Evolutionary conservation across 2,113 vertebrate species (phyloP).

Genomic region (Oxygymnocypris stewartii): DNA sequence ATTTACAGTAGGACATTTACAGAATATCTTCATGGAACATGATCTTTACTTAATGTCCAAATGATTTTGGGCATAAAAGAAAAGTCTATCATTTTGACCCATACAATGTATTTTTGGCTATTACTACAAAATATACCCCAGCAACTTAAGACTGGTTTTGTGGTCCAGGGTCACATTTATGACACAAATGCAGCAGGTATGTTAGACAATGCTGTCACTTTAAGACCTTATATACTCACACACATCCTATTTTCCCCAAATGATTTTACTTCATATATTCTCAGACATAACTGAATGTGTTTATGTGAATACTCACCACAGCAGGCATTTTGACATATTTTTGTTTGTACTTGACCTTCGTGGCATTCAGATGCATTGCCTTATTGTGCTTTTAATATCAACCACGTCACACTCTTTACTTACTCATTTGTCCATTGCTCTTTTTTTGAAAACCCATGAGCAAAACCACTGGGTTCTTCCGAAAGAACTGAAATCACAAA

Average conservation of each 20-base stretch:
- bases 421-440: not conserved
- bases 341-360: not conserved
- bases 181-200: not conserved
- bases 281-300: not conserved
- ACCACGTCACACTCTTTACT: not conserved
- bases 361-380: not conserved
- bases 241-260: not conserved
- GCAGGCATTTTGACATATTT: not conserved
- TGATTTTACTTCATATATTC: not conserved
- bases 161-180: too few species aligned
- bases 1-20: too few species aligned
- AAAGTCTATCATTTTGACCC: too few species aligned
- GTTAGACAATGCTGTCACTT: not conserved
- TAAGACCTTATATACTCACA: not conserved
- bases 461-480: not conserved
- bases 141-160: too few species aligned
- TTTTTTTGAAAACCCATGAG: too few species aligned
- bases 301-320: not conserved
- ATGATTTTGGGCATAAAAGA: too few species aligned
- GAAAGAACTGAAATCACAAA: not conserved
- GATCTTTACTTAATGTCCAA: too few species aligned
- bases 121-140: too few species aligned
- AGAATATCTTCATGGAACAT: too few species aligned
- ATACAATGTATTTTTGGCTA: too few species aligned
- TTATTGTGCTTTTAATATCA: not conserved